Evolutionary conservation across 1,140 invertebrate species (phyloP).

Genomic region (Drosophila yakuba): DNA sequence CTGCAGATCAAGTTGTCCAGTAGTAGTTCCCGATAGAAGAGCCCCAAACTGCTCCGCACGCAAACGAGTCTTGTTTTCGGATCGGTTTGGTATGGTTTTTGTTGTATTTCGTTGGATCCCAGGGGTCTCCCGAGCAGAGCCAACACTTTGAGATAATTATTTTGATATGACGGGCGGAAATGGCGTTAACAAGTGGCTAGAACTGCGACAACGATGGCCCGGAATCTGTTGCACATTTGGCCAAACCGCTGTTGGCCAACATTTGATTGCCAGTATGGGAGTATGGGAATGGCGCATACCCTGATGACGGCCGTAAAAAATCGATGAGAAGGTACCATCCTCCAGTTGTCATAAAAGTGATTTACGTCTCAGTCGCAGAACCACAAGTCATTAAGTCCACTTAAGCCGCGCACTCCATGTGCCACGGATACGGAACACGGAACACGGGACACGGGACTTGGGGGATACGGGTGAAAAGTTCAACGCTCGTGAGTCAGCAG

Average conservation of each 20-base stretch:
- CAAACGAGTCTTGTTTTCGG: conserved; percentile 36
- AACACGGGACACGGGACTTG: conserved; percentile 39
- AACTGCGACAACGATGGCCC: conserved; percentile 31
- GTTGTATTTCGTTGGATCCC: conserved; percentile 15
- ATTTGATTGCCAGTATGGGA: conserved; percentile 50
- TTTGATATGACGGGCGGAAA: conserved; percentile 81
- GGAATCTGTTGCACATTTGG: conserved; percentile 48
- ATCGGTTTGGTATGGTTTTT: conserved; percentile 3
- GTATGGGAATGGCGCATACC: conserved; percentile 36
- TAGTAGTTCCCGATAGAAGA: conserved; percentile 29
- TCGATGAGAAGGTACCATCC: conserved; percentile 17
- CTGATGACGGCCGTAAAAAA: conserved; percentile 52
- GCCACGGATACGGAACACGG: conserved; percentile 44
- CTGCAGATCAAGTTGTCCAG: conserved; percentile 62
- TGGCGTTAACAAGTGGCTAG: conserved; percentile 74
- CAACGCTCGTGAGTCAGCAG: conserved; percentile 75
- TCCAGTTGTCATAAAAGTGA: conserved; percentile 69
- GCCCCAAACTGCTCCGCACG: conserved; percentile 39
- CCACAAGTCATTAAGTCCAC: conserved; percentile 77
- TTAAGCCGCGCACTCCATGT: conserved; percentile 65
- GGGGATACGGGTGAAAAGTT: conserved; percentile 74
- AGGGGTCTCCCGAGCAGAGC: conserved; percentile 11
- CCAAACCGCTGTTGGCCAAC: conserved; percentile 62
- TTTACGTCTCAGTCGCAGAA: conserved; percentile 59
- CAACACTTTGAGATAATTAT: conserved; percentile 77